Percentiles rank a stretch among this genome's conserved stretches.
phyloP scores from a whole-genome alignment of 2,113 vertebrate genomes.

The Trochalopteron elliotii region DNA sequence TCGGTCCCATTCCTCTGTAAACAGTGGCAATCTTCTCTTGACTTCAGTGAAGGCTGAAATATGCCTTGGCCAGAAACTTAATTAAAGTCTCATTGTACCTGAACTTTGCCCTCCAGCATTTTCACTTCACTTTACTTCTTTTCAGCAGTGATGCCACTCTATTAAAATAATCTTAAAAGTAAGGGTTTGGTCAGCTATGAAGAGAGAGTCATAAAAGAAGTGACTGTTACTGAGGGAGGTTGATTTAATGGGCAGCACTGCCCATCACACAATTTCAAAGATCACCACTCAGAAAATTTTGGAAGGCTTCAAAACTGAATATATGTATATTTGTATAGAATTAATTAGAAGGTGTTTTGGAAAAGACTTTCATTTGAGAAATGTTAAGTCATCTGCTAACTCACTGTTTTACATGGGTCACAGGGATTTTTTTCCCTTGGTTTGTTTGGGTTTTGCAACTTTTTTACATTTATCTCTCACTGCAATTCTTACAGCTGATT shows the following conservation, averaged over 20 bases:
- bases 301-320: not conserved
- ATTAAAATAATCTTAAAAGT: not conserved
- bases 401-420: not conserved
- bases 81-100: not conserved
- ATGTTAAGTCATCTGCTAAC: not conserved
- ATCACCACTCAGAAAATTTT: not conserved
- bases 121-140: not conserved
- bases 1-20: not conserved
- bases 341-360: not conserved
- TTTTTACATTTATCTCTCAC: not conserved
- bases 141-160: not conserved
- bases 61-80: not conserved
- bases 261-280: not conserved
- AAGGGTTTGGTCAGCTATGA: not conserved
- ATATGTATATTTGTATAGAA: not conserved
- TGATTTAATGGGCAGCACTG: not conserved
- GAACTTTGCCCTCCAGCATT: not conserved
- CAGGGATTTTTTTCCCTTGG: rapidly evolving
- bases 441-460: not conserved
- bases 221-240: not conserved
- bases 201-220: not conserved
- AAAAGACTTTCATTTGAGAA: not conserved
- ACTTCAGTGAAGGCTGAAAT: not conserved
- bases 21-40: not conserved
- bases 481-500: not conserved